Conservation (phyloP, 2,888 invertebrate species). For the Electrophaes corylata region DNA sequence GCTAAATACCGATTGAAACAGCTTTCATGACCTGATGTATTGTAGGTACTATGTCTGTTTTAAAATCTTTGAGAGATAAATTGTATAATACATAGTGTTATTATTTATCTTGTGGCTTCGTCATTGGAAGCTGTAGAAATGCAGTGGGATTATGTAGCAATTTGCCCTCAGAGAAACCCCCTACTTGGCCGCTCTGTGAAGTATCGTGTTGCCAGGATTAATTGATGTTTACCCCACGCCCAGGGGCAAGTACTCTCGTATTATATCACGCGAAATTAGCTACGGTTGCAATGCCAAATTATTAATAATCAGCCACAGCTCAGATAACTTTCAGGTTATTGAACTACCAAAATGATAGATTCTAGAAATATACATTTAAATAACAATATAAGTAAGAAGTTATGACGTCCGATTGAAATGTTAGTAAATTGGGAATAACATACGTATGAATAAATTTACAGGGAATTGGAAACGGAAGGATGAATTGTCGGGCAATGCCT, state of each 20-base stretch:
- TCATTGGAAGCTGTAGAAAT: constrained; percentile 79
- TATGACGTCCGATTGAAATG: too few species aligned
- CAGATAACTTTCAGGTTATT: constrained; percentile 50
- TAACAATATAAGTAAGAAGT: background rate
- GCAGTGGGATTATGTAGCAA: constrained; percentile 77
- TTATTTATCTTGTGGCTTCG: constrained; percentile 37
- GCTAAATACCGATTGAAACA: background rate
- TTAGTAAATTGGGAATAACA: too few species aligned
- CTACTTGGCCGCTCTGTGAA: constrained; percentile 47
- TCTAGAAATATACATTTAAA: background rate
- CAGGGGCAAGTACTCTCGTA: constrained; percentile 64
- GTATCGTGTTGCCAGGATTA: constrained; percentile 81
- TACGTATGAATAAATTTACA: background rate
- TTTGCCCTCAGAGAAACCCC: constrained; percentile 66
- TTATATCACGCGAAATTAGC: constrained; percentile 76
- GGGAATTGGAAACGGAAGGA: background rate
- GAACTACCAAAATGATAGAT: background rate
- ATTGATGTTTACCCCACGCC: constrained; percentile 77
- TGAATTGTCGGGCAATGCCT: constrained; percentile 54
- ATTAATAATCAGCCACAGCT: constrained; percentile 62
- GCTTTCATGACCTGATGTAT: background rate
- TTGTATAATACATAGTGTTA: background rate
- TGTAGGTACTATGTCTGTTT: background rate
- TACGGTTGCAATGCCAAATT: constrained; percentile 72
- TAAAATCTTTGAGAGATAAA: background rate